Conservation (phyloP, 2,113 vertebrate species). For the Periophthalmodon schlosseri region DNA sequence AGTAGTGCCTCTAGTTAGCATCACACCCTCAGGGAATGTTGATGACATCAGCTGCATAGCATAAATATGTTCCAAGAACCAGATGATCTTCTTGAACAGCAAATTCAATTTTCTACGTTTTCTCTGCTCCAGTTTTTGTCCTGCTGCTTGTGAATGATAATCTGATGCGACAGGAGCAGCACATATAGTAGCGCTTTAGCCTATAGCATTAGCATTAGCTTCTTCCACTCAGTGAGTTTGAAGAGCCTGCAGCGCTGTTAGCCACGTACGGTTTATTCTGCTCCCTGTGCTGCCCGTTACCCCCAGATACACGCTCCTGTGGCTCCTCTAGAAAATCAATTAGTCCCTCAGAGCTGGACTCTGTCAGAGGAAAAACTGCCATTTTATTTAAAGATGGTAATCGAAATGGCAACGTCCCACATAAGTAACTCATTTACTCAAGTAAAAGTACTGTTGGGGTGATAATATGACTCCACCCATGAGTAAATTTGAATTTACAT, state of each 20-base stretch:
- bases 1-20: no score
- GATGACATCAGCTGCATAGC: no score
- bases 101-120: background rate
- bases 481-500: no score
- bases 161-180: conserved; percentile 22
- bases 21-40: no score
- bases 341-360: background rate
- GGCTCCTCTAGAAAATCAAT: conserved; percentile 17
- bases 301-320: conserved; percentile 11
- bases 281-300: conserved; percentile 33
- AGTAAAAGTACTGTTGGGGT: background rate
- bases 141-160: conserved; percentile 19
- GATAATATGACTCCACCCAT: no score
- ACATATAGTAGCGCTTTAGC: conserved; percentile 31
- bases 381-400: background rate
- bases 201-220: conserved; percentile 35
- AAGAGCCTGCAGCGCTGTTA: conserved; percentile 39
- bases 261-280: conserved; percentile 25
- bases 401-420: background rate
- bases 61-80: no score
- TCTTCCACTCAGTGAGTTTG: conserved; percentile 58
- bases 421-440: background rate
- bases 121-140: background rate
- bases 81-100: no score
- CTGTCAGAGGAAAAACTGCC: background rate